Conservation (phyloP, 1,140 invertebrate species). For the Nasonia vitripennis region DNA sequence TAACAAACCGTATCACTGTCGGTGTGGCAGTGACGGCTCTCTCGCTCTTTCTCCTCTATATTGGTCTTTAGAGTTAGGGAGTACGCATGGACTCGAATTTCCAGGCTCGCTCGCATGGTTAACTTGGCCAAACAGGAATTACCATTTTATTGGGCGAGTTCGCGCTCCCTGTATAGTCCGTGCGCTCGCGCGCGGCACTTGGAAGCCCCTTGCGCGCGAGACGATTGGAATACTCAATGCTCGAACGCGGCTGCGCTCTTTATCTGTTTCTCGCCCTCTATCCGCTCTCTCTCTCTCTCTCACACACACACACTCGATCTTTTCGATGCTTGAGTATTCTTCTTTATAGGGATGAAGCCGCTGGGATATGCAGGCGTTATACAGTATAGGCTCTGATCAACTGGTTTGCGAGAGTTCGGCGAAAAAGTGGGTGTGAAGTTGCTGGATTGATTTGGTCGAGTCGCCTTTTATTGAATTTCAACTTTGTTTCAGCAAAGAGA, state of each 20-base stretch:
- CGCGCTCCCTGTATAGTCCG: conserved; percentile 65
- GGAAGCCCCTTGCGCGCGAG: conserved; percentile 62
- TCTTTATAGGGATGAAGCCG: not conserved
- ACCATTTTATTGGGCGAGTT: conserved; percentile 78
- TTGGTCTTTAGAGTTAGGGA: conserved; percentile 73
- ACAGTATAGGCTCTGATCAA: not conserved
- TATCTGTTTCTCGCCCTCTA: conserved; percentile 5
- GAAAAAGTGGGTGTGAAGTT: not conserved
- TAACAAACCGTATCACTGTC: conserved; percentile 67
- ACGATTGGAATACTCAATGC: conserved; percentile 75
- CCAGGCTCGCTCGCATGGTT: conserved; percentile 75
- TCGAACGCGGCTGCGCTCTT: conserved; percentile 58
- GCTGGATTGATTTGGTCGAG: not conserved
- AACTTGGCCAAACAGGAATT: conserved; percentile 78
- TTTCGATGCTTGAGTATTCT: not conserved
- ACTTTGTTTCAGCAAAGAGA: too few species aligned
- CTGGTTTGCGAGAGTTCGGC: not conserved
- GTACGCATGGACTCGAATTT: conserved; percentile 73
- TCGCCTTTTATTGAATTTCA: not conserved
- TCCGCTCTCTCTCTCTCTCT: not conserved
- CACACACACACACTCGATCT: not conserved
- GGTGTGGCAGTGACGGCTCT: conserved; percentile 56
- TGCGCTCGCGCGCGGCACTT: not conserved
- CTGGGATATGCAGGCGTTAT: not conserved
- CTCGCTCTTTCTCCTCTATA: conserved; percentile 54